phyloP scores from a whole-genome alignment of 1,140 invertebrate species.

The Hestina assimilis region DNA sequence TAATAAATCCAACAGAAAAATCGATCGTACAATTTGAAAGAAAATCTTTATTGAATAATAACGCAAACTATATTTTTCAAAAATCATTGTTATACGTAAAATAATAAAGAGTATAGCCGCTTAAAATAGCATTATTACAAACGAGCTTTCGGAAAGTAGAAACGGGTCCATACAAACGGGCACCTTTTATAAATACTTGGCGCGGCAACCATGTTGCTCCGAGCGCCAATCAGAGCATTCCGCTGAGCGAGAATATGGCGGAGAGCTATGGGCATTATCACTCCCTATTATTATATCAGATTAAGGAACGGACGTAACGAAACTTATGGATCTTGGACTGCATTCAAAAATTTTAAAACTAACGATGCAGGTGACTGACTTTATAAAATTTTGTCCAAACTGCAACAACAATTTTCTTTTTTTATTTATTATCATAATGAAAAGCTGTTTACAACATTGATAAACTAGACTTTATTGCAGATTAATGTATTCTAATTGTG shows the following conservation, averaged over 20 bases:
- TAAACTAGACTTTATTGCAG: slow-evolving; percentile 26
- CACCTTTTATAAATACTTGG: slow-evolving; percentile 58
- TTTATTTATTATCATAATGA: not conserved
- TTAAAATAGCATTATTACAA: slow-evolving; percentile 10
- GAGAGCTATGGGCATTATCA: slow-evolving; percentile 55
- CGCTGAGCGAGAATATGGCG: slow-evolving; percentile 50
- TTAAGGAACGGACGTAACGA: slow-evolving; percentile 35
- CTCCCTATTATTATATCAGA: slow-evolving; percentile 56
- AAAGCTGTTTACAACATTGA: slow-evolving; percentile 21
- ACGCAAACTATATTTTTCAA: not conserved
- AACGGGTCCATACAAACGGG: slow-evolving; percentile 37
- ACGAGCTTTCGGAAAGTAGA: slow-evolving; percentile 34
- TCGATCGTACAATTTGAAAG: too few species aligned
- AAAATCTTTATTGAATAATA: not conserved
- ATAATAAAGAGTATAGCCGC: slow-evolving; percentile 17
- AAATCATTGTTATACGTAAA: slow-evolving; percentile 1
- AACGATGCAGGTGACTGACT: not conserved
- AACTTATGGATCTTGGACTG: slow-evolving; percentile 23
- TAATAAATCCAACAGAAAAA: too few species aligned
- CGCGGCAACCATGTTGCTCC: slow-evolving; percentile 64
- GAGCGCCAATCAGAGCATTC: slow-evolving; percentile 57
- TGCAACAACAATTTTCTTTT: not conserved
- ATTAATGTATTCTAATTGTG: slow-evolving; percentile 28
- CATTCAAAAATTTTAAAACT: slow-evolving; percentile 25
- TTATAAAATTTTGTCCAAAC: too few species aligned